Percentiles rank a stretch among this genome's conserved stretches.
These are phyloP conservation scores for Amblyraja radiata DNA, from an alignment of 2,797 vertebrate genomes.

Conservation along the genomic window DNA sequence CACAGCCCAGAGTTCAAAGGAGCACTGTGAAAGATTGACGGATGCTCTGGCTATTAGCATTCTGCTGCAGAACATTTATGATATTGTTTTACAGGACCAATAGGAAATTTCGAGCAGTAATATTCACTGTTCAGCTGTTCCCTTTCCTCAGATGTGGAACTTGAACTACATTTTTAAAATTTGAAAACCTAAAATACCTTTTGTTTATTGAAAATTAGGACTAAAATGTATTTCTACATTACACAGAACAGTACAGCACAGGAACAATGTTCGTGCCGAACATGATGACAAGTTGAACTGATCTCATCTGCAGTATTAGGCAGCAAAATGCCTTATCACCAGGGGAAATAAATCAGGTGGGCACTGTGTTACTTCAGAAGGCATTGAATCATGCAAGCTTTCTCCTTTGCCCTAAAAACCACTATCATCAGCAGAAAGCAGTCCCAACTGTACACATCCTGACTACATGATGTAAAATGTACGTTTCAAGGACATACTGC, in stretches of 20 bases:
- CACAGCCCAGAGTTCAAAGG: neutral
- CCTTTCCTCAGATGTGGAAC: neutral
- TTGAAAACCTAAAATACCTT: neutral
- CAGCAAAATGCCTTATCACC: neutral
- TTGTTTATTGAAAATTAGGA: neutral
- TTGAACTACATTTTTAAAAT: no score
- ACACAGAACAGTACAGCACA: no score
- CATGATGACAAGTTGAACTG: no score
- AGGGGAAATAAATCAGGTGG: neutral
- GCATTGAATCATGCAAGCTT: neutral
- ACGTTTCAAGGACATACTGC: neutral
- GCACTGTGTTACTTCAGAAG: neutral
- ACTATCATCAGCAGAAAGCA: neutral
- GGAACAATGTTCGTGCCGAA: no score
- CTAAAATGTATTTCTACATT: neutral
- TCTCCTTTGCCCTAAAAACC: neutral
- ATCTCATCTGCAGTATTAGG: neutral
- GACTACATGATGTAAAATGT: neutral
- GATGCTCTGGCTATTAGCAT: neutral
- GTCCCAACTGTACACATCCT: neutral
- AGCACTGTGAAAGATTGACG: neutral
- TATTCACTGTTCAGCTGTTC: neutral
- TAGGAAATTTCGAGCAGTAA: neutral
- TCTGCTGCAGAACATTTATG: neutral
- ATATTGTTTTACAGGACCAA: neutral